A percentile compares a stretch with the other conserved stretches of the same genome.
Evolutionary conservation across 2,888 invertebrate genomes (phyloP).

Genomic region (Chrysolina haemoptera): DNA sequence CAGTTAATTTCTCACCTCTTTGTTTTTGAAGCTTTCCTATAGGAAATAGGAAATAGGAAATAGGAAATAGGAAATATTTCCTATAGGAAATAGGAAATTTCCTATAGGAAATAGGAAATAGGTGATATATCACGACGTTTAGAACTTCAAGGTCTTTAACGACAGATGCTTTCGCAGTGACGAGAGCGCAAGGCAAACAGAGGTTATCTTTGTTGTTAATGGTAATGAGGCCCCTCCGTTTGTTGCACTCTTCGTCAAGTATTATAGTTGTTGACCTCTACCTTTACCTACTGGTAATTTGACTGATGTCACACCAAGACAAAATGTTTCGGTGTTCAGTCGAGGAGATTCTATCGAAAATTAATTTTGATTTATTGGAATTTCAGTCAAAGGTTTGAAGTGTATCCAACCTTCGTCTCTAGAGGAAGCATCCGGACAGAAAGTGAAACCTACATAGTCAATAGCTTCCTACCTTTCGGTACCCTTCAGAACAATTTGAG

Average conservation of each 20-base stretch:
- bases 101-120: too few relatives aligned
- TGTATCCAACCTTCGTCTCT: constrained; percentile 25
- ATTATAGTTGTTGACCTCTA: background rate
- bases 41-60: constrained; percentile 42
- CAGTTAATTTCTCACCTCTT: background rate
- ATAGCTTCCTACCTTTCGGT: background rate
- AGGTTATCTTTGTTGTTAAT: constrained; percentile 47
- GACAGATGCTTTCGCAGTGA: constrained; percentile 35
- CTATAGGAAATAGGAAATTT: constrained; percentile 34
- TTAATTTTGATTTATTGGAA: background rate
- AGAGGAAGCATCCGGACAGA: constrained; percentile 23
- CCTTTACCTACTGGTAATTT: constrained; percentile 18
- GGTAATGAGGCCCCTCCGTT: constrained; percentile 31
- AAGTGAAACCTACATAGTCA: constrained; percentile 26
- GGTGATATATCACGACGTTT: too few relatives aligned
- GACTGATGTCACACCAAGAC: constrained; percentile 22
- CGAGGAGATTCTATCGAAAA: constrained; percentile 25
- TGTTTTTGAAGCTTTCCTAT: constrained; percentile 13
- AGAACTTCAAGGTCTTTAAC: constrained; percentile 29
- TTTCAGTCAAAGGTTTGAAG: constrained; percentile 15
- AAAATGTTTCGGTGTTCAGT: constrained; percentile 22
- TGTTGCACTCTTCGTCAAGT: constrained; percentile 9
- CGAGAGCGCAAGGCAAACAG: constrained; percentile 46
- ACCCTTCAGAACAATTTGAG: too few relatives aligned
- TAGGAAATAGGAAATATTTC: constrained; percentile 38